Conservation (phyloP, 2,888 invertebrate species). For the Heliconius aoede region DNA sequence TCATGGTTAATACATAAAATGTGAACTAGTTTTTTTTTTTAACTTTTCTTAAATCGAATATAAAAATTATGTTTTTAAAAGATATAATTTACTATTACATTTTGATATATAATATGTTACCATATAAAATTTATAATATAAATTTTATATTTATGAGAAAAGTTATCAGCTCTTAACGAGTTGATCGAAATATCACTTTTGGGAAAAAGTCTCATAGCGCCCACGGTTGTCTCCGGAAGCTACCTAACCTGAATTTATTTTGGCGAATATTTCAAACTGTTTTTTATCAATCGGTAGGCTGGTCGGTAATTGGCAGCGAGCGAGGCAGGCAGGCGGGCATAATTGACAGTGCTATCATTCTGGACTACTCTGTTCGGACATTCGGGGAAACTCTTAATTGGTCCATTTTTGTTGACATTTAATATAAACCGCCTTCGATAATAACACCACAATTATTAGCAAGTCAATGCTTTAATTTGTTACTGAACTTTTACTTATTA, state of each 20-base stretch:
- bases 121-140: not conserved
- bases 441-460: conserved; percentile 78
- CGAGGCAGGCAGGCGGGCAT: conserved; percentile 70
- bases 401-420: conserved; percentile 79
- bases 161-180: conserved; percentile 63
- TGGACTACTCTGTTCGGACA: conserved; percentile 75
- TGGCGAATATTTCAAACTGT: conserved; percentile 74
- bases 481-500: conserved; percentile 59
- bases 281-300: conserved; percentile 81
- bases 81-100: conserved; percentile 58
- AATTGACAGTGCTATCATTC: conserved; percentile 81
- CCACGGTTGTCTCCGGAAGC: conserved; percentile 65
- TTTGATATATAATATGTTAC: not conserved
- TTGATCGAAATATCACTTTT: conserved; percentile 62
- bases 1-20: conserved; percentile 84
- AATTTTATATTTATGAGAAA: conserved; percentile 65
- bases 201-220: conserved; percentile 62
- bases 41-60: conserved; percentile 64
- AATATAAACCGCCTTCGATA: conserved; percentile 79
- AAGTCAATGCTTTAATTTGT: conserved; percentile 77
- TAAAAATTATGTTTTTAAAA: conserved; percentile 69
- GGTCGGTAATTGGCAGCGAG: conserved; percentile 76
- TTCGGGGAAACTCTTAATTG: conserved; percentile 83
- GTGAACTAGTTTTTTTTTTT: conserved; percentile 81
- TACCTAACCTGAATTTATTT: conserved; percentile 74